Evolutionary conservation across 2,888 invertebrate genomes (phyloP).

Genomic region (Oeneis ivallda): DNA sequence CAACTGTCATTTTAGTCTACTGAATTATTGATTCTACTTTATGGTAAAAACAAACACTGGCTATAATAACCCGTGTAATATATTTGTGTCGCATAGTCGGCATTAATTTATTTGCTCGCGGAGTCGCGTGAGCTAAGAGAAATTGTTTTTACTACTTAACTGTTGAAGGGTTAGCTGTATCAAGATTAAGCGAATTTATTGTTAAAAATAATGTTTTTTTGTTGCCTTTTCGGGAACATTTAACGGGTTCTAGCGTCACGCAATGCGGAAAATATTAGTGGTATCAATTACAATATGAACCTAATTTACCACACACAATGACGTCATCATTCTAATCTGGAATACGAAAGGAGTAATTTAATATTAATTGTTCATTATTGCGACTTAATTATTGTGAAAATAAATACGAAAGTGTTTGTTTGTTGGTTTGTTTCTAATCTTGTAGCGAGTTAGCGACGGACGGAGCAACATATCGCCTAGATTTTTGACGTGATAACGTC

Average conservation of each 20-base stretch:
- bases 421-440: too few species aligned
- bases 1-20: too few species aligned
- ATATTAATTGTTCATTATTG: too few species aligned
- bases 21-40: too few species aligned
- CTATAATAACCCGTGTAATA: slow-evolving; percentile 14
- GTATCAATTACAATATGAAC: neutral
- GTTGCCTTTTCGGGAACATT: slow-evolving; percentile 12
- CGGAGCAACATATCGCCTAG: too few species aligned
- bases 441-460: too few species aligned
- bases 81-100: slow-evolving; percentile 7
- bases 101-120: slow-evolving; percentile 3
- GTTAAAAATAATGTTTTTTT: slow-evolving; percentile 25
- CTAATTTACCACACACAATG: neutral
- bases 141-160: slow-evolving; percentile 15
- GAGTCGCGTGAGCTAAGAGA: slow-evolving; percentile 15
- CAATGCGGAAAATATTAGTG: slow-evolving; percentile 31
- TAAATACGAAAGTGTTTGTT: too few species aligned
- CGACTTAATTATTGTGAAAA: too few species aligned
- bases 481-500: too few species aligned
- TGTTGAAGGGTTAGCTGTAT: slow-evolving; percentile 30
- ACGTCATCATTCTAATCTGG: neutral
- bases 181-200: slow-evolving; percentile 30
- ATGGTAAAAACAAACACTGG: slow-evolving; percentile 7
- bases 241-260: slow-evolving; percentile 23
- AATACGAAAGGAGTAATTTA: too few species aligned